phyloP scores from a whole-genome alignment of 2,797 vertebrate genomes.

The Myripristis jacobus region DNA sequence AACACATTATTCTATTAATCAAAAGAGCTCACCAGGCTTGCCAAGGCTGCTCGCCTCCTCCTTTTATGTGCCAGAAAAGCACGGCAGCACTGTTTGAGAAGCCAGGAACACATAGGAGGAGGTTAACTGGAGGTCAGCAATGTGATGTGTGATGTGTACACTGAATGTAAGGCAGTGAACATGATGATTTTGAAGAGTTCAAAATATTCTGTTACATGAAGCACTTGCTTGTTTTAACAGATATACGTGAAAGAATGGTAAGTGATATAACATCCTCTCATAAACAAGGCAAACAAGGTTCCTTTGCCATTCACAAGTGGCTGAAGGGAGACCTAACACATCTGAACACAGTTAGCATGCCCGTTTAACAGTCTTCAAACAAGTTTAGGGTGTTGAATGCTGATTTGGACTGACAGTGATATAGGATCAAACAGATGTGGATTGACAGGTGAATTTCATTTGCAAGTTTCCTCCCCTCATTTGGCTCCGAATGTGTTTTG shows the following conservation, averaged over 20 bases:
- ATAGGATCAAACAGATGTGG: constrained; percentile 62
- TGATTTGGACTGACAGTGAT: constrained; percentile 52
- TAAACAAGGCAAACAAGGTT: background rate
- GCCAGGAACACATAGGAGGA: constrained; percentile 2
- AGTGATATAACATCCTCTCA: constrained; percentile 9
- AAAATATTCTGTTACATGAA: background rate
- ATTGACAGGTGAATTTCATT: constrained; percentile 72
- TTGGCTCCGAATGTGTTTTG: constrained; percentile 54
- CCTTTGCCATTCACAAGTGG: background rate
- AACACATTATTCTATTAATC: constrained; percentile 30
- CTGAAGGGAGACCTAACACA: background rate
- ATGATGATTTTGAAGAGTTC: background rate
- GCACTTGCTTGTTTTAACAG: no score
- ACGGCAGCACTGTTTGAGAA: constrained; percentile 19
- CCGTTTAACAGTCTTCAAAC: constrained; percentile 35
- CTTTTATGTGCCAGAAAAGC: constrained; percentile 14
- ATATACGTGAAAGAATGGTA: background rate
- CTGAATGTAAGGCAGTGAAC: constrained; percentile 7
- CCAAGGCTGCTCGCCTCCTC: constrained; percentile 1
- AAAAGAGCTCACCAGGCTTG: constrained; percentile 13
- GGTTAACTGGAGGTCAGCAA: constrained; percentile 38
- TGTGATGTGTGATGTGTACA: constrained; percentile 3
- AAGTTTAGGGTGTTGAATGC: constrained; percentile 25
- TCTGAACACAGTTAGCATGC: constrained; percentile 11
- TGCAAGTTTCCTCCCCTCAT: constrained; percentile 47